These are phyloP conservation scores for Agrenia bidenticulata DNA, from an alignment of 2,888 invertebrate species.

Conservation along the genomic window DNA sequence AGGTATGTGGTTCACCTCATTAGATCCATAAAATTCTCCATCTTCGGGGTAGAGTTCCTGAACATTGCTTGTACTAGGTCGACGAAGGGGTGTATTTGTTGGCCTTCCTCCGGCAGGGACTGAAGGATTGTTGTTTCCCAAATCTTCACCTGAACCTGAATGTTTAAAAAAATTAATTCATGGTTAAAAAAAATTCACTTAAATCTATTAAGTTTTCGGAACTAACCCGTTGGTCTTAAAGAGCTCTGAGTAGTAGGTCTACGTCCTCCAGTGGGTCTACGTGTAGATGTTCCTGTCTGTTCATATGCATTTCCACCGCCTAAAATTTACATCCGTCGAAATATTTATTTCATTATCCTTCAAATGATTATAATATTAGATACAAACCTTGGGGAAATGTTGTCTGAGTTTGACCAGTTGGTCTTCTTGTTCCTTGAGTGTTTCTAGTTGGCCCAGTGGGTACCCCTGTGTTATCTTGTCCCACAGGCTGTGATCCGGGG, in stretches of 20 bases:
- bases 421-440: neutral
- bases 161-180: too few species aligned
- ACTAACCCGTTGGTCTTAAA: neutral
- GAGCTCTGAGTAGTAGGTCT: neutral
- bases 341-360: too few species aligned
- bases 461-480: neutral
- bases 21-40: neutral
- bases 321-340: too few species aligned
- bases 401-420: neutral
- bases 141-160: too few species aligned
- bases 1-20: too few species aligned
- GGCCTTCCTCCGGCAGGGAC: neutral
- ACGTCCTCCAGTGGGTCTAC: neutral
- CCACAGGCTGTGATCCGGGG: constrained; percentile 10
- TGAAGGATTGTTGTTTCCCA: neutral
- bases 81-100: neutral
- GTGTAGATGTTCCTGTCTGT: neutral
- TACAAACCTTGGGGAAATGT: neutral
- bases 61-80: constrained; percentile 5
- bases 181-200: too few species aligned
- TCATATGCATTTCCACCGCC: too few species aligned
- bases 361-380: too few species aligned
- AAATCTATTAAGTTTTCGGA: too few species aligned
- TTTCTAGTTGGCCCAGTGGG: neutral
- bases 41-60: constrained; percentile 6